Base-by-base conservation (phyloP, 2,797 vertebrate genomes). In the Petrocephalus schoutedeni region DNA sequence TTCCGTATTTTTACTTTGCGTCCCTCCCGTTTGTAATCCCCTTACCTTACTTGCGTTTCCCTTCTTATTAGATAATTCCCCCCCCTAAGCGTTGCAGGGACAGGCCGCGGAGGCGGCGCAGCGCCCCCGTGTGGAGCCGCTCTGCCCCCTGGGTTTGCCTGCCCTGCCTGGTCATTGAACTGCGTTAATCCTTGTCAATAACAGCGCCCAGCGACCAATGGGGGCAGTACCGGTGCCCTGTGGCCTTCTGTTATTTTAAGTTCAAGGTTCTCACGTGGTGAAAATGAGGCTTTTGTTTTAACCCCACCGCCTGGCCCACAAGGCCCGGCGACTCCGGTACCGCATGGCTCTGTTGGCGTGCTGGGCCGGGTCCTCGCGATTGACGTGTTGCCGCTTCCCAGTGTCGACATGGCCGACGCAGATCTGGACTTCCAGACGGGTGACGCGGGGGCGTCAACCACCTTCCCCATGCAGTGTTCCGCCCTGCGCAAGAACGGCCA, bases 391-490 rank as follows among this genome's bases (percentile, higher is more conserved):
- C 54, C 2, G n/a, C 74, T 82, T 77, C 2, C 59, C 56, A 82
- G 74, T 51, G 36, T 23, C 92, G 92, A 88, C 84, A 96, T 96
- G 96, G 95, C 95, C 89, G 96, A 96, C 88, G 91, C 94, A 91
- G 97, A 97, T 88, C 93, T 97, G 91, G 97, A 97, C 93, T 97
- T 97, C 92, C 95, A 96, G 92, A 97, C 96, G 1, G 97, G 96
- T 85, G 97, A 98, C 94, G 96, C 97, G 9, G 97, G 97, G 89
- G 97, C 97, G 8, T 98, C 97, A 45, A 92, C 95, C 93, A 97
- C 97, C 92, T 97, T 95, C 93, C 97, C 97, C 89, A 96, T 96
- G 96, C 97, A 98, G 92, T 98, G 97, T 93, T 98, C 97, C 14
- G 96, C 96, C 87, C 95, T 98, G 95, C 97, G 97, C 89, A 97